Evolutionary conservation across 2,888 invertebrate genomes (phyloP), one percentile per base, ranked within the genome.

Genomic region (Philaethria dido): DNA sequence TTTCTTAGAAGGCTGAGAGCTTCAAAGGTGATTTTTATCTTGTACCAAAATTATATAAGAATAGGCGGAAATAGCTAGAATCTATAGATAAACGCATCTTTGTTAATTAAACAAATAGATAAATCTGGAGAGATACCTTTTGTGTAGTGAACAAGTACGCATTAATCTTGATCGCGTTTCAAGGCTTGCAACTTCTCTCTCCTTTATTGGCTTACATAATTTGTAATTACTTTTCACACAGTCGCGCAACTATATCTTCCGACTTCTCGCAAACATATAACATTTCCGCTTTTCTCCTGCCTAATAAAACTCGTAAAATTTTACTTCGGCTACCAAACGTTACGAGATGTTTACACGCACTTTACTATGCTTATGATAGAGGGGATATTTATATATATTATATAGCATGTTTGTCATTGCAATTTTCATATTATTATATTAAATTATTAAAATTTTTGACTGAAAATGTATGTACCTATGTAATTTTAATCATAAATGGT

Each of bases 211-310:
- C 77, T 88, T 90, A 88, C 80, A 84, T 89, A 86, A 89, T 85
- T 78, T 78, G 80, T 87, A 89, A 89, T 88, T 85, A 82, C 82
- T 80, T 85, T 88, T 87, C 88, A 83, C 87, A 89, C 82, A 85
- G 80, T 77, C 82, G 81, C 81, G 82, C 83, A 81, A 67, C 67
- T 69, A 69, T 77, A 80, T 85, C 88, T 89, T 90, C 88, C 87
- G 87, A 78, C 75, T 80, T 85, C 82, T 82, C 78, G 80, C 77
- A 80, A 77, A 78, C 74, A 65, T 77, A n/a, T n/a, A 57, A 70
- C 74, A 79, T 80, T 86, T 87, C 88, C 86, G 85, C 75, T 77
- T 69, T 64, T 69, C 66, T 62, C 68, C 44, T 42, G 54, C 60
- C 29, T 60, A 18, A 22, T 45, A 39, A 36, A 57, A 45, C 14